Evolutionary conservation across 2,797 vertebrate genomes (phyloP), one percentile per base, ranked within the genome.

Genomic region (Triplophysa bombifrons): DNA sequence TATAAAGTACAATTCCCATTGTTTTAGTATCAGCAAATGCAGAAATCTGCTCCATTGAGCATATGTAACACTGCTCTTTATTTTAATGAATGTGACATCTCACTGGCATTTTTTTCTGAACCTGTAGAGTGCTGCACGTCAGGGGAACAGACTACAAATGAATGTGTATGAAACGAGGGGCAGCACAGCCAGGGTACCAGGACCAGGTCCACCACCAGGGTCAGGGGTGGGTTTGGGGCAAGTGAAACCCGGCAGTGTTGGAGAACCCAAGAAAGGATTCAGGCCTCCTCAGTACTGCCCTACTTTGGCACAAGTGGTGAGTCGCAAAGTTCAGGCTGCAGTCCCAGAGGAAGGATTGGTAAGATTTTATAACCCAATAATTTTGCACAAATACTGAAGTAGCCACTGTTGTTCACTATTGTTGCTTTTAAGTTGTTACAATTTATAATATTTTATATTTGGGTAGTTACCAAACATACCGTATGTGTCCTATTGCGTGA

Each of bases 111-210:
- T 56, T 65, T 27, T 11, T 58, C 46, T 72, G 51, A 11, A 44
- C 6, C 14, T 53, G 75, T 86, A 98, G 97, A 96, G 95, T 90
- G 96, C 97, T 67, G 87, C 90, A 5, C 92, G 96, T 74, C 96
- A 97, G 86, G 96, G 96, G 19, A 96, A 95, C 90, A 89, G 92
- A 0, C 94, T 98, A 34, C 96, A 96, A 85, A 95, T 98, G 95
- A 96, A 96, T 17, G 96, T 95, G 46, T 95, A 96, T 4, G 94
- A 95, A 85, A 93, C 91, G 14, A 83, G 93, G 41, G 89, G 89
- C 67, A 89, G 84, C 74, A 81, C 85, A 0, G 58, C 86, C 0
- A 87, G 88, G 55, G 85, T 90, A 17, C 82, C 89, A 12, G 60
- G 82, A 87, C 90, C 74, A 74, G 88, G 69, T 48, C 80, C 79